Evolutionary conservation across 2,888 invertebrate genomes (phyloP), one percentile per base, ranked within the genome.

Genomic region (Tridacna gigas): DNA sequence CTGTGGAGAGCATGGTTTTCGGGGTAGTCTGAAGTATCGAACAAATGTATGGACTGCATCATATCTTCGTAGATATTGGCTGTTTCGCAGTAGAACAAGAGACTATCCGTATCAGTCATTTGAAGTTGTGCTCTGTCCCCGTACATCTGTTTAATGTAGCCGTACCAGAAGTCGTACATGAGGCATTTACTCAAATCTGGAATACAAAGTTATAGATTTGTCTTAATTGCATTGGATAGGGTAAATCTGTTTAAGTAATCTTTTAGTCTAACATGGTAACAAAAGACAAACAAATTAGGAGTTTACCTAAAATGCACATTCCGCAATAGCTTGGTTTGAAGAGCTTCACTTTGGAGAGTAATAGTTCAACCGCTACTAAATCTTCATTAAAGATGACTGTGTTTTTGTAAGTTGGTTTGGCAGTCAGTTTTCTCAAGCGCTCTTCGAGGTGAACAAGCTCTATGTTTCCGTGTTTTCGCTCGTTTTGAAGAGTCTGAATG

Each of bases 161-260:
- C 90, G 80, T 94, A 95, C 79, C 88, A 84, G 94, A 77, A 95
- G 69, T 94, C 92, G 83, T 95, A 95, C 90, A 95, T 93, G 26
- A 93, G 84, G 0, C 83, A 80, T 91, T 95, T 95, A 0, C 92
- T 94, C 48, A 95, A 47, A 74, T 95, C 95, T 80, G 80, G 69
- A 37, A 37, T 37, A 37, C 37, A 37, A 37, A 37, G 37, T 37
- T 37, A 37, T 37, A 37, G 37, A 37, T 37, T 2, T 37, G 7
- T 37, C 37, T 37, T 37, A 37, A 37, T 37, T 37, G 37, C 37
- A 37, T 37, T 37, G 37, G 37, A 37, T 37, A 37, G 37, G 37
- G 37, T 37, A 37, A 37, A 37, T 37, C 37, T 37, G 37, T 37
- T 37, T 37, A 37, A 37, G 37, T 37, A 37, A 37, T 37, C 37